Evolutionary conservation across 2,797 vertebrate species (phyloP), one percentile per base, ranked within the genome.

Genomic region (Sebastes steindachneri): DNA sequence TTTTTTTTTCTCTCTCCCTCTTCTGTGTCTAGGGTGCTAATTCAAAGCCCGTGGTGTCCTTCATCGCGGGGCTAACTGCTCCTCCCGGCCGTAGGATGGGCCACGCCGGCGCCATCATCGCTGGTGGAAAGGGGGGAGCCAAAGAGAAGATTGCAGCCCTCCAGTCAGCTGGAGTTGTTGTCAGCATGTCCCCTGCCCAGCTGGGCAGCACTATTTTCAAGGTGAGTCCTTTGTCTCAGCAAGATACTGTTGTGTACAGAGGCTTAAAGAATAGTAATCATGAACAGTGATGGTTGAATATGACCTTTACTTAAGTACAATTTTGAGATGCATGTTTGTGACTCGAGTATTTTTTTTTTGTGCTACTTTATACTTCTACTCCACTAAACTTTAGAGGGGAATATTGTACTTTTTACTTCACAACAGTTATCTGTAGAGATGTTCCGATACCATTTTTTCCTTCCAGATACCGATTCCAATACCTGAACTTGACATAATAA

Each of bases 61-160:
- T 99, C 94, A 99, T 99, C 14, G 99, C 99, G 2, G 99, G 99
- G 23, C 95, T 99, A 78, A 99, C 99, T 0, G 99, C 99, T 58
- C 99, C 98, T 59, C 98, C 98, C 0, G 99, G 99, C 73, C 96
- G 99, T 63, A 95, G 99, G 82, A 99, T 99, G 99, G 99, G 99
- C 67, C 98, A 99, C 0, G 99, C 99, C 0, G 99, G 99, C 7
- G 99, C 98, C 51, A 99, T 99, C 93, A 99, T 99, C 9, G 98
- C 99, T 14, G 98, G 99, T 8, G 98, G 99, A 4, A 99, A 99
- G 86, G 99, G 99, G 11, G 99, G 98, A 21, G 99, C 98, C 72
- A 99, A 99, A 92, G 99, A 99, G 95, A 99, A 99, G 95, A 99
- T 99, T 9, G 85, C 98, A 0, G 98, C 99, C 70, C 97, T 99